Evolutionary conservation across 30 jellyfish, hydroid and myxozoan genomes (phyloP).

Genomic region (Aurelia sp.): DNA sequence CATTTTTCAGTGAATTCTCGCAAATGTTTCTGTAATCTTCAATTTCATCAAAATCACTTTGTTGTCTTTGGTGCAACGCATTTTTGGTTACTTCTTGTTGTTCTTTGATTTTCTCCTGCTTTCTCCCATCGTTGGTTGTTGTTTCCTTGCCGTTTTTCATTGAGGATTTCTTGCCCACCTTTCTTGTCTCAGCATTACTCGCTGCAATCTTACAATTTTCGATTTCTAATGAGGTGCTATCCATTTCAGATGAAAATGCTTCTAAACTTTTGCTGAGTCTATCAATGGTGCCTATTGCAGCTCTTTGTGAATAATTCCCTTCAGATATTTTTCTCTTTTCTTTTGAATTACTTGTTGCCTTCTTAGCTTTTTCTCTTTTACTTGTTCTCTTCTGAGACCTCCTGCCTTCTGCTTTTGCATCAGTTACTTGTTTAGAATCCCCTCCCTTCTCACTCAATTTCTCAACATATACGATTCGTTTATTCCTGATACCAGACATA

Average conservation of each 20-base stretch:
- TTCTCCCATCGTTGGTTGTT: background rate
- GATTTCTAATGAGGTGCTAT: background rate
- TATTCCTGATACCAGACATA: background rate
- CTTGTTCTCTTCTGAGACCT: background rate
- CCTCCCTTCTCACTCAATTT: background rate
- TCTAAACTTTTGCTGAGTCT: background rate
- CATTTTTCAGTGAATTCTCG: background rate
- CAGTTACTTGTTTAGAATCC: background rate
- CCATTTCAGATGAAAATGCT: background rate
- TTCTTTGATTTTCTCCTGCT: background rate
- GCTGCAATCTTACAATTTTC: background rate
- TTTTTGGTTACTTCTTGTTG: background rate
- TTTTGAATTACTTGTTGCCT: background rate
- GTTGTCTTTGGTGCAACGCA: background rate
- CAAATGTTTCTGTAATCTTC: background rate
- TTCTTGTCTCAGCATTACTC: background rate
- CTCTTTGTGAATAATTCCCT: background rate
- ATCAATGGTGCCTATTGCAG: background rate
- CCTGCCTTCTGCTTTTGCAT: background rate
- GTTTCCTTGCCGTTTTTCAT: background rate
- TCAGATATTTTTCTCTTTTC: background rate
- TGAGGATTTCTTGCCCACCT: too few relatives aligned
- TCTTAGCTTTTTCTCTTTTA: background rate
- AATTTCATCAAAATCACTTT: background rate
- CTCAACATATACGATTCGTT: background rate